A percentile compares a stretch with the other conserved stretches of the same genome.
These are phyloP conservation scores for Chironomus tepperi DNA, from an alignment of 1,140 invertebrate genomes.

Conservation along the genomic window DNA sequence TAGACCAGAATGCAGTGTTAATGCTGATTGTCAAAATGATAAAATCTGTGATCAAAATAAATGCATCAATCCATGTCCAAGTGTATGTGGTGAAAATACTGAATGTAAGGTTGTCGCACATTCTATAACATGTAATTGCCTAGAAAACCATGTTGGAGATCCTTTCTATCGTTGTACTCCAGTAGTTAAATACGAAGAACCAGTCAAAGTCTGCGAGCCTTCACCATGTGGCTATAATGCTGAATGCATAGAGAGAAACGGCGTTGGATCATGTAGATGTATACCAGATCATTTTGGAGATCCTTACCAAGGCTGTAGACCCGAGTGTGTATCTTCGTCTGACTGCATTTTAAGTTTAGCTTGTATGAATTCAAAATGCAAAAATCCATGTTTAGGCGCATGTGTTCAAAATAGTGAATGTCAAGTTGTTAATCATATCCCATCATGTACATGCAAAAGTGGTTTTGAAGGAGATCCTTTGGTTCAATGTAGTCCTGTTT, in stretches of 20 bases:
- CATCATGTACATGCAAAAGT: constrained; percentile 59
- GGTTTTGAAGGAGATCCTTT: constrained; percentile 62
- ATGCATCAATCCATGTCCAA: constrained; percentile 72
- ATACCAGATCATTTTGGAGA: constrained; percentile 57
- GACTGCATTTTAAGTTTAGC: constrained; percentile 58
- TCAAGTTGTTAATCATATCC: constrained; percentile 57
- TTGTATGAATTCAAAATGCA: constrained; percentile 59
- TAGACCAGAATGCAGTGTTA: constrained; percentile 62
- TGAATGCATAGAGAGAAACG: constrained; percentile 56
- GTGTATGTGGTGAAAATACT: constrained; percentile 65
- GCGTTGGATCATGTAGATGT: constrained; percentile 56
- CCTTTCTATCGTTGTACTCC: constrained; percentile 53
- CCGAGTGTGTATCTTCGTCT: constrained; percentile 56
- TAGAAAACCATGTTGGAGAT: constrained; percentile 59
- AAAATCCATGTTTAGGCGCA: constrained; percentile 63
- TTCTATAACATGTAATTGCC: constrained; percentile 53
- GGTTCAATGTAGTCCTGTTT: constrained; percentile 42
- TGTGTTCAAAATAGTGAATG: constrained; percentile 65
- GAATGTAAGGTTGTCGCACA: constrained; percentile 47
- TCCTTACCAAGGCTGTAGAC: constrained; percentile 56
- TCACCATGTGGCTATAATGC: constrained; percentile 62
- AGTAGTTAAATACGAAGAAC: constrained; percentile 33
- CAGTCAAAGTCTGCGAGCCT: constrained; percentile 52
- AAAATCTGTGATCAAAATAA: constrained; percentile 68
- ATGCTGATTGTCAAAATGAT: constrained; percentile 64